These are phyloP conservation scores for Piaya cayana DNA, from an alignment of 2,113 vertebrate species.

Conservation along the genomic window DNA sequence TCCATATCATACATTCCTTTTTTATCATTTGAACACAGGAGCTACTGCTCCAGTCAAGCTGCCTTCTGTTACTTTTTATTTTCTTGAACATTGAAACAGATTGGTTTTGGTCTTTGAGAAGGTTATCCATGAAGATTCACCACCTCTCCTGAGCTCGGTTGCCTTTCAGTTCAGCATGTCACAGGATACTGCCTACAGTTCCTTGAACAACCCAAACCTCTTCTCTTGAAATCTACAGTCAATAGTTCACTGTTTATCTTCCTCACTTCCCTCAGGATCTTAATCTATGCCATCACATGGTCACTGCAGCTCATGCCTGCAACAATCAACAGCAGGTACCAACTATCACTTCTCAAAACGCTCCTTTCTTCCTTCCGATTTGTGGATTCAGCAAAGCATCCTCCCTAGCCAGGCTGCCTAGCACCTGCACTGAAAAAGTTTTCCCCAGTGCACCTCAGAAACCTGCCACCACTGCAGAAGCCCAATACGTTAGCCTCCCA, in stretches of 20 bases:
- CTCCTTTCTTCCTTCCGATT: background rate
- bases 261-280: background rate
- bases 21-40: background rate
- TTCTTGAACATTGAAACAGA: background rate
- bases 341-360: background rate
- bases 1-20: background rate
- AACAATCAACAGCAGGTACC: background rate
- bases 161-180: too few species aligned
- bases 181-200: too few species aligned
- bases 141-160: too few species aligned
- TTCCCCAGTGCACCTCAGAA: background rate
- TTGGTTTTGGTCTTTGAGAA: background rate
- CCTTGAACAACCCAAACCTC: too few species aligned
- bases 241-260: background rate
- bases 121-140: too few species aligned
- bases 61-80: background rate
- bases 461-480: background rate
- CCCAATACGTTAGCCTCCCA: background rate
- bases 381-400: background rate
- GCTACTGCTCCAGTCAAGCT: background rate
- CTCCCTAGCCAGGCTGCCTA: background rate
- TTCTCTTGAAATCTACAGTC: too few species aligned
- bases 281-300: background rate
- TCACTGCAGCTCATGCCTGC: background rate
- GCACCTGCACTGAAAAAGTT: background rate